Percentiles rank a stretch among this genome's conserved stretches.
Evolutionary conservation across 2,888 invertebrate species (phyloP).

Genomic region (Hirtodrosophila alboralis): DNA sequence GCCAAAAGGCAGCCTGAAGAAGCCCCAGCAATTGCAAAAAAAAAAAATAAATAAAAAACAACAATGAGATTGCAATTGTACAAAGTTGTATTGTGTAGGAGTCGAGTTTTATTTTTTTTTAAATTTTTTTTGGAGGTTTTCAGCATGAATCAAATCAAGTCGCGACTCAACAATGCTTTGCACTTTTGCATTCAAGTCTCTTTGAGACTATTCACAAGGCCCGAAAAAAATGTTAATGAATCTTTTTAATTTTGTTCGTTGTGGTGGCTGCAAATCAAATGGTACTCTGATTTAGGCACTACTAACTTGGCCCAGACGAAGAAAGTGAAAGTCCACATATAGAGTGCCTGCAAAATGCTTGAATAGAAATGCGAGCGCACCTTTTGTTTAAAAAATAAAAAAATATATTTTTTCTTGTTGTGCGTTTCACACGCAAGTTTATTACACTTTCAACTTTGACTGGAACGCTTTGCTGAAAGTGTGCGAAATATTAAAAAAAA

Average conservation of each 20-base stretch:
- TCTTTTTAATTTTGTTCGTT: slow-evolving; percentile 44
- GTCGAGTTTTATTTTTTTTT: slow-evolving; percentile 8
- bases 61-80: slow-evolving; percentile 49
- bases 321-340: slow-evolving; percentile 61
- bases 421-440: slow-evolving; percentile 71
- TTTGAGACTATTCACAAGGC: slow-evolving; percentile 20
- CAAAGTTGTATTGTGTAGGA: slow-evolving; percentile 47
- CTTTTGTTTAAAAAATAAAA: slow-evolving; percentile 54
- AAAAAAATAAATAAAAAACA: slow-evolving; percentile 5
- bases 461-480: slow-evolving; percentile 15
- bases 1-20: slow-evolving; percentile 56
- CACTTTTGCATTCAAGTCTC: slow-evolving; percentile 33
- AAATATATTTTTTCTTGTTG: slow-evolving; percentile 8
- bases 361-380: slow-evolving; percentile 48
- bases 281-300: slow-evolving; percentile 8
- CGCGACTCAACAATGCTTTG: slow-evolving; percentile 39
- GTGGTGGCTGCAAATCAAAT: slow-evolving; percentile 35
- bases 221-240: slow-evolving; percentile 60
- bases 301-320: slow-evolving; percentile 15
- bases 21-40: slow-evolving; percentile 39
- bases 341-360: slow-evolving; percentile 37
- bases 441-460: slow-evolving; percentile 72
- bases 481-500: slow-evolving; percentile 39
- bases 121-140: slow-evolving; percentile 4
- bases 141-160: slow-evolving; percentile 8